Evolutionary conservation across 2,888 invertebrate genomes (phyloP), one percentile per base, ranked within the genome.

Genomic region (Drosophila yooni): DNA sequence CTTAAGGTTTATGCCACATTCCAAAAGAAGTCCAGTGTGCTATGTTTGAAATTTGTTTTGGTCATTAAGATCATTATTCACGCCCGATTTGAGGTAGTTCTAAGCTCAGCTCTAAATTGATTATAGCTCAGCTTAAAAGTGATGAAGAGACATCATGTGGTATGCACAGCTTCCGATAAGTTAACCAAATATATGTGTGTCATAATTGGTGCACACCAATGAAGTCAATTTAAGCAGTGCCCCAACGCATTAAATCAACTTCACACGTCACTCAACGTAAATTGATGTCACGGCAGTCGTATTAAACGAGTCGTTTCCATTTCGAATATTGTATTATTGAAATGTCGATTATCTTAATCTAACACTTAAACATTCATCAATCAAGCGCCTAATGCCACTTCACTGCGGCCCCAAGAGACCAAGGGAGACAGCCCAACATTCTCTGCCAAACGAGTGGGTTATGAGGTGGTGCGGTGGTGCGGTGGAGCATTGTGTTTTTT

Each of bases 301-400:
- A 48, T 51, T n/a, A 38, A 74, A 40, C 73, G 74, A 60, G 48
- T 18, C 66, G 60, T 51, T 65, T 60, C 40, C 62, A 66, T 70
- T 74, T 56, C 50, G 70, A 59, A 70, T 70, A 69, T 85, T 82
- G 57, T 70, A 80, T 86, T 76, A 90, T 88, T 82, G 86, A 90
- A 90, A 90, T 86, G 83, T 85, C 90, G 90, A 87, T 87, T 87
- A 87, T 86, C 89, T 86, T 88, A 87, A 86, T 88, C 86, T 83
- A 70, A 73, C 83, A 79, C 89, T 81, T 79, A 87, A 73, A 74
- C 74, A 74, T 74, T 82, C 87, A 87, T 87, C 87, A 90, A 90
- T 87, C 90, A 87, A 88, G 87, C 73, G 69, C 71, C 86, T 81
- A 81, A 79, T 85, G 86, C 81, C 79, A 73, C 87, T 85, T 85